A percentile compares a stretch with the other conserved stretches of the same genome.
phyloP scores from a whole-genome alignment of 2,888 invertebrate genomes.

The Caenorhabditis sp. region DNA sequence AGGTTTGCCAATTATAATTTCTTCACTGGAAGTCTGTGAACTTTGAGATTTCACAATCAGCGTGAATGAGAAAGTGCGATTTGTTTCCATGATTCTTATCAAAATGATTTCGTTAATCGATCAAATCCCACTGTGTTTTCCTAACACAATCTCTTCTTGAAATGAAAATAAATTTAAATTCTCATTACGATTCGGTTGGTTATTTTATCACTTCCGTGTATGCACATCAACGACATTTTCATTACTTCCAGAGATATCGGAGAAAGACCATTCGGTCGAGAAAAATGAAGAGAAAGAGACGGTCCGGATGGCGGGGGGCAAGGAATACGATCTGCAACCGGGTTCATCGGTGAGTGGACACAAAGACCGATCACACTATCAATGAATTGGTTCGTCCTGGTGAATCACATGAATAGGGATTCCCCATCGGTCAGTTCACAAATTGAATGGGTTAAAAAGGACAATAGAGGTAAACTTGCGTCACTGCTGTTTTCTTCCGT shows the following conservation, averaged over 20 bases:
- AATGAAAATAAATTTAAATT: constrained; percentile 17
- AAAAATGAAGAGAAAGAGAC: constrained; percentile 10
- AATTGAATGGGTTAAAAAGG: constrained; percentile 3
- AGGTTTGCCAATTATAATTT: constrained; percentile 9
- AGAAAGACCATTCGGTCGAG: background rate
- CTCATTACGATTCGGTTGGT: background rate
- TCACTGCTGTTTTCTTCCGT: background rate
- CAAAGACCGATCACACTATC: too few species aligned
- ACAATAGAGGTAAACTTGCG: constrained; percentile 13
- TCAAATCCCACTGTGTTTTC: too few species aligned
- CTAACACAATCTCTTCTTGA: too few species aligned
- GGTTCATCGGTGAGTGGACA: constrained; percentile 48
- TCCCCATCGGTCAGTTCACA: too few species aligned
- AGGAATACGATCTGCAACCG: constrained; percentile 33
- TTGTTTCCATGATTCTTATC: background rate
- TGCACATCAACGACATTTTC: too few species aligned
- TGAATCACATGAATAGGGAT: too few species aligned
- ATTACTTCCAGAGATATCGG: constrained; percentile 31
- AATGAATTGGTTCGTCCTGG: too few species aligned
- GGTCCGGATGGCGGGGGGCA: constrained; percentile 18
- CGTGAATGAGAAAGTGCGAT: background rate
- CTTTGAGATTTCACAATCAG: too few species aligned
- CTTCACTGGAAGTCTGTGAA: too few species aligned
- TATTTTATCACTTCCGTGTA: background rate
- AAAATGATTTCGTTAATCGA: background rate